A percentile compares a stretch with the other conserved stretches of the same genome.
Evolutionary conservation across 2,888 invertebrate genomes (phyloP).

Genomic region (Strigamia transsilvanica): DNA sequence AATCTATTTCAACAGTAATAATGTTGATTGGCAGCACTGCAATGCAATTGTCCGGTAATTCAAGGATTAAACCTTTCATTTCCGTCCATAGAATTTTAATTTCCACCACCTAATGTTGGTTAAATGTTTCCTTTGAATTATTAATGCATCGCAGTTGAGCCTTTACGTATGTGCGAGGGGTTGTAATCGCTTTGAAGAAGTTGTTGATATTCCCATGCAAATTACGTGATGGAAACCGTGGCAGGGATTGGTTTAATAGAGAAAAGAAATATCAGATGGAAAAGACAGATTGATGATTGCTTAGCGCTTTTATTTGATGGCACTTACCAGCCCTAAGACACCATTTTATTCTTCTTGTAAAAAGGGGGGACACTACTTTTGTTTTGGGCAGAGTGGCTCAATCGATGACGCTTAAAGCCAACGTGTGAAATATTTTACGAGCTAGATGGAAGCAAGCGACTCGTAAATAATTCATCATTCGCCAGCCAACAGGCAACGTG

Average conservation of each 20-base stretch:
- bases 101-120: too few species aligned
- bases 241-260: background rate
- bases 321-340: slow-evolving; percentile 21
- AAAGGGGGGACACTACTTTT: slow-evolving; percentile 18
- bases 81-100: too few species aligned
- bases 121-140: too few species aligned
- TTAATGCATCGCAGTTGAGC: too few species aligned
- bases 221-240: too few species aligned
- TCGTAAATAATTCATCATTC: slow-evolving; percentile 21
- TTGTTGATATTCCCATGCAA: too few species aligned
- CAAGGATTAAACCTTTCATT: too few species aligned
- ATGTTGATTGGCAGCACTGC: too few species aligned
- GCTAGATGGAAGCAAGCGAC: background rate
- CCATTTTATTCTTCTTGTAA: slow-evolving; percentile 33
- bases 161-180: too few species aligned
- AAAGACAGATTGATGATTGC: slow-evolving; percentile 38
- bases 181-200: too few species aligned
- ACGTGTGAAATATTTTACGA: slow-evolving; percentile 32
- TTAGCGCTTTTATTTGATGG: slow-evolving; percentile 28
- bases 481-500: background rate
- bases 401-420: slow-evolving; percentile 12
- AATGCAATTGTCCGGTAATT: too few species aligned
- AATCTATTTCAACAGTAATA: too few species aligned
- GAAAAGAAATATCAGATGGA: background rate
- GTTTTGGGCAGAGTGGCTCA: slow-evolving; percentile 25